Evolutionary conservation across 2,888 invertebrate species (phyloP), one percentile per base, ranked within the genome.

Genomic region (Melolontha melolontha): DNA sequence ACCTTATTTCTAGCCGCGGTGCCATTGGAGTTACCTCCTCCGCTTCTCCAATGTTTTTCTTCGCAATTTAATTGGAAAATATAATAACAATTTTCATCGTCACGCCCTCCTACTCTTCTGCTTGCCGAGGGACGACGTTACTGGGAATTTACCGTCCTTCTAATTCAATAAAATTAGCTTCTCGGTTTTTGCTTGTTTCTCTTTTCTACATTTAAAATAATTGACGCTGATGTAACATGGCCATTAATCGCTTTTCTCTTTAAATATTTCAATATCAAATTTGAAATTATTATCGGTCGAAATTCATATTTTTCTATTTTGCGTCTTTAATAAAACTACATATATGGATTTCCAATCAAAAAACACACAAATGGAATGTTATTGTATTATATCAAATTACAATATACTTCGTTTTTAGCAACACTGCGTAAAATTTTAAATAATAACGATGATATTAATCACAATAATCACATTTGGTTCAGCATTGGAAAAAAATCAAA

Each of bases 61-160:
- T 63, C 34, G 44, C 44, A 59, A 59, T 59, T 62, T 67, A 64
- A 63, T 67, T 67, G 67, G 57, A 64, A 68, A 66, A 66, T 66
- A 66, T 66, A 66, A 66, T 66, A 66, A 66, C 57, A 50, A 52
- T 49, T 66, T 66, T 51, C 57, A 49, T 44, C 44, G 34, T 34
- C 44, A 10, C 59, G 59, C 29, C 44, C 22, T 59, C 59, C 34
- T 34, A 10, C 34, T 10, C 8, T 10, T 34, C 34, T 34, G 7
- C 10, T 10, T 34, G 2, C 34, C 6, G 59, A 27, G 44, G 44
- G n/a, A 8, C 40, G 54, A 40, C 40, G 40, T 16, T 54, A 40
- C 34, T 34, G 34, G 34, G 54, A 59, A 59, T 44, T 59, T 59
- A 59, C 44, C 59, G 29, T 27, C 59, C 17, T 34, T 42, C 59